phyloP scores from a whole-genome alignment of 2,113 vertebrate genomes.

The Puntigrus tetrazona region DNA sequence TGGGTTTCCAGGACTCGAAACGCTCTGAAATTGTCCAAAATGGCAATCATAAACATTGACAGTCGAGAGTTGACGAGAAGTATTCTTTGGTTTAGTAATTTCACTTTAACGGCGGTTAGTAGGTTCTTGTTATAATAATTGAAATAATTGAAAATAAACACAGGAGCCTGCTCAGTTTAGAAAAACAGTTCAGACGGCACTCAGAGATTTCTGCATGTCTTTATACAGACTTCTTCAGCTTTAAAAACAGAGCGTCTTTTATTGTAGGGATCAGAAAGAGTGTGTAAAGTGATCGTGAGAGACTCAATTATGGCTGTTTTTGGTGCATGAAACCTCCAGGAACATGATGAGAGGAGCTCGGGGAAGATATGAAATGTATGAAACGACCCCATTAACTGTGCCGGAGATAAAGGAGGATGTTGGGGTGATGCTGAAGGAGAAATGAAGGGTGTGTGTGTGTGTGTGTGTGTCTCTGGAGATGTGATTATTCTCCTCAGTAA shows the following conservation, averaged over 20 bases:
- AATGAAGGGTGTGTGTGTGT: not conserved
- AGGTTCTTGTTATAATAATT: too few species aligned
- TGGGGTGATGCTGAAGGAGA: conserved; percentile 3
- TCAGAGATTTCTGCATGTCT: too few species aligned
- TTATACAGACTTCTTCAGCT: too few species aligned
- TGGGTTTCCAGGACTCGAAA: not conserved
- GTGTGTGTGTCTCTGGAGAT: conserved; percentile 50
- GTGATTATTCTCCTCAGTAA: conserved; percentile 64
- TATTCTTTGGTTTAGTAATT: too few species aligned
- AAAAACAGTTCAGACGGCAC: too few species aligned
- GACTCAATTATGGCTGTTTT: not conserved
- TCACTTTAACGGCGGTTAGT: too few species aligned
- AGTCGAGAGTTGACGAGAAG: too few species aligned
- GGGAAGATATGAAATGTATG: not conserved
- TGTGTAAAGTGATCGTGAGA: not conserved
- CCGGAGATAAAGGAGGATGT: not conserved
- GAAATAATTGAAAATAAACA: too few species aligned
- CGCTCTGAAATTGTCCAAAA: not conserved
- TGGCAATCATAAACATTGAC: too few species aligned
- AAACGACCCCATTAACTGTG: not conserved
- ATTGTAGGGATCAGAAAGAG: not conserved
- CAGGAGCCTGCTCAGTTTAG: too few species aligned
- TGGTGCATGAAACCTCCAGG: not conserved
- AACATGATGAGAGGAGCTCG: not conserved
- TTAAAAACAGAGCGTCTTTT: not conserved